Evolutionary conservation across 2,113 vertebrate genomes (phyloP), one percentile per base, ranked within the genome.

Genomic region (Xenus cinereus): DNA sequence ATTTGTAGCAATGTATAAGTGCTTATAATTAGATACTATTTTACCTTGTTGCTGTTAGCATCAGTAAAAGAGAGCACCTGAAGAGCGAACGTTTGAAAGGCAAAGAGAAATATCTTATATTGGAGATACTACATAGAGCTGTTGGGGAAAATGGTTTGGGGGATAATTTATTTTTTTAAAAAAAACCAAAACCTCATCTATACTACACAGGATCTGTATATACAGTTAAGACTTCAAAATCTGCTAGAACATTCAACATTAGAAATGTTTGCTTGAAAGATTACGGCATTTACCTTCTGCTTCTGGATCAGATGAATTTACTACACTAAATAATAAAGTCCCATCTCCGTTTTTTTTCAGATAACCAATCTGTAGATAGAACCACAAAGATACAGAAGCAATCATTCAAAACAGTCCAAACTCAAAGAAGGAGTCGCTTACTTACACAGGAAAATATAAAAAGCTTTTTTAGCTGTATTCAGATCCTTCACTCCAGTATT

Each of bases 261-360:
- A 87, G 12, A 72, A 85, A 88, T 6, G 6, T 14, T 20, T 51
- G 4, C 28, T 51, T 41, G 20, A 67, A 69, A 76, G 14, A 53
- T 9, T 32, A 32, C 21, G 37, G 41, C 41, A 87, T 96, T 95
- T 98, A 99, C 99, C 99, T 95, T 99, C 99, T 12, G 98, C 98
- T 26, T 99, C 99, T 41, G 99, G 99, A 97, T 99, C 99, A 10
- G 98, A 98, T 6, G 98, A 97, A 96, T 99, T 99, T 86, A 99
- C 99, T 74, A 99, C 99, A 8, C 98, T 99, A 96, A 99, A 99
- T 23, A 99, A 68, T 59, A 99, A 97, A 86, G 98, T 97, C 30
- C 98, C 98, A 7, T 99, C 99, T 18, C 98, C 82, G 18, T 98
- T 98, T 97, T 99, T 99, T 96, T 98, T 99, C 91, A 99, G 97